These are phyloP conservation scores for Shargacucullia verbasci DNA, from an alignment of 2,888 invertebrate species.

Conservation along the genomic window DNA sequence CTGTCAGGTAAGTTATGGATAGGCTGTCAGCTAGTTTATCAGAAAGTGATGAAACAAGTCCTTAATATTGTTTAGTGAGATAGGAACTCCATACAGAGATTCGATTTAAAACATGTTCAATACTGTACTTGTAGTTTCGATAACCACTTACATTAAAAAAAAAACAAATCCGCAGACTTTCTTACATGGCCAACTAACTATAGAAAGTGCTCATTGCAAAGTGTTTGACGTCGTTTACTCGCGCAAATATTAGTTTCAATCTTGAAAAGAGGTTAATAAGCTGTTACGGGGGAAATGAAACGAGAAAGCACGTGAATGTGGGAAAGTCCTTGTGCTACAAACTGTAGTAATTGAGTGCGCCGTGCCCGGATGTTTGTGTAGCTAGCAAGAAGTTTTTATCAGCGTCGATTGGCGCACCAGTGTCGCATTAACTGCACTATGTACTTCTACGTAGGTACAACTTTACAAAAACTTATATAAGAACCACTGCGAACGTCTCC, in stretches of 20 bases:
- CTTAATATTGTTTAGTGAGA: no score
- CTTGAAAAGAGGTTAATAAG: conserved; percentile 70
- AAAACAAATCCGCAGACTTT: background rate
- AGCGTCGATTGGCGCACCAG: conserved; percentile 76
- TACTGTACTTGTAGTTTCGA: no score
- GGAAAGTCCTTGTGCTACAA: conserved; percentile 76
- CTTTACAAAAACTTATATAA: conserved; percentile 61
- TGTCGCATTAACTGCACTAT: conserved; percentile 74
- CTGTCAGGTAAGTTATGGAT: no score
- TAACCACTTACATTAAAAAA: no score
- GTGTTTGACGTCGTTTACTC: conserved; percentile 61
- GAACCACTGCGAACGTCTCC: conserved; percentile 48
- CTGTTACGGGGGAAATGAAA: conserved; percentile 62
- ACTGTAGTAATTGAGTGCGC: conserved; percentile 84
- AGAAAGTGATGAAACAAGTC: no score
- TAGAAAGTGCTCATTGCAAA: conserved; percentile 41
- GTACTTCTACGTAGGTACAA: conserved; percentile 38
- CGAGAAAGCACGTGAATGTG: conserved; percentile 69
- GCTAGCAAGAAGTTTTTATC: conserved; percentile 80
- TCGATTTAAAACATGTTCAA: no score
- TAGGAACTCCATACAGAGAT: no score
- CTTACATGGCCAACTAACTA: conserved; percentile 8
- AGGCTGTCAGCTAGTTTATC: no score
- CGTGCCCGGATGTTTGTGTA: conserved; percentile 81
- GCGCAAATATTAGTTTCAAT: conserved; percentile 65